phyloP scores from a whole-genome alignment of 2,888 invertebrate species.

The Protodeltote pygarga region DNA sequence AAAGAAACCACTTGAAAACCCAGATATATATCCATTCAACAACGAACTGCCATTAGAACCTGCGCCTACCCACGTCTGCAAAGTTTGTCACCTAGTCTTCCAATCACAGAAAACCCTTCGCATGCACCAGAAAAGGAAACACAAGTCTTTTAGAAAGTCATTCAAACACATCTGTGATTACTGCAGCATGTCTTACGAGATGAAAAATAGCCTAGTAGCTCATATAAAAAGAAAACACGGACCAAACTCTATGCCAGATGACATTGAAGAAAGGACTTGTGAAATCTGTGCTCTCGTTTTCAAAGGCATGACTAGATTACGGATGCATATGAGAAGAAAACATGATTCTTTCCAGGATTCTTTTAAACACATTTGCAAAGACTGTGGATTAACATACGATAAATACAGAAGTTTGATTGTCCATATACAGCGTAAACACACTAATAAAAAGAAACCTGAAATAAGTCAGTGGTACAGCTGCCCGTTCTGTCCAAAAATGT shows the following conservation, averaged over 20 bases:
- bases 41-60: conserved; percentile 17
- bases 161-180: conserved; percentile 75
- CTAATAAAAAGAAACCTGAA: conserved; percentile 56
- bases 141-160: conserved; percentile 66
- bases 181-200: conserved; percentile 78
- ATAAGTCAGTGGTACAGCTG: conserved; percentile 71
- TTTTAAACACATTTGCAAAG: conserved; percentile 70
- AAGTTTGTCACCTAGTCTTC: conserved; percentile 79
- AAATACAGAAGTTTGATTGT: conserved; percentile 76
- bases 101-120: conserved; percentile 69
- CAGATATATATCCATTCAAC: conserved; percentile 17
- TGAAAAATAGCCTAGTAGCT: conserved; percentile 74
- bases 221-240: conserved; percentile 79
- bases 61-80: conserved; percentile 62
- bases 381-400: conserved; percentile 78
- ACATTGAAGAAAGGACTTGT: conserved; percentile 70
- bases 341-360: conserved; percentile 74
- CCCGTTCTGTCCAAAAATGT: conserved; percentile 76
- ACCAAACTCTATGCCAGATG: conserved; percentile 64
- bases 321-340: conserved; percentile 81
- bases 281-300: conserved; percentile 79
- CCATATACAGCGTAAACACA: conserved; percentile 76
- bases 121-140: conserved; percentile 76
- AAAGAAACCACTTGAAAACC: conserved; percentile 44
- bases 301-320: conserved; percentile 71